A percentile compares a stretch with the other conserved stretches of the same genome.
phyloP scores from a whole-genome alignment of 1,140 invertebrate genomes.

The Rhopalosiphum padi region DNA sequence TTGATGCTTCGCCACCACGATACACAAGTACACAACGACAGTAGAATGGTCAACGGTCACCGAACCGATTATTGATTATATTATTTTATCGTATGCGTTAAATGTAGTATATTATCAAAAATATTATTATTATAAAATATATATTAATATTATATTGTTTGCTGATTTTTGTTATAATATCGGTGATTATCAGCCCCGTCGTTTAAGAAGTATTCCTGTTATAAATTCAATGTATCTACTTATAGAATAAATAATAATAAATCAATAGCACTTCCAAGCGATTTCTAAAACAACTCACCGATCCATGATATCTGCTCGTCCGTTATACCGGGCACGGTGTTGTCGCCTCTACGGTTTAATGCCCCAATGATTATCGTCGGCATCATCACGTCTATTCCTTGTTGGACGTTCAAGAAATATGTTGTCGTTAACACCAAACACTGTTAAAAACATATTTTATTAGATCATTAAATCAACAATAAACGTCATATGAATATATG shows the following conservation, averaged over 20 bases:
- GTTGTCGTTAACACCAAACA: constrained; percentile 52
- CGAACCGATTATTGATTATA: too few species aligned
- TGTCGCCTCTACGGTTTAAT: neutral
- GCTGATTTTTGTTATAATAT: neutral
- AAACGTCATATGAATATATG: neutral
- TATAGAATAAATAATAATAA: too few species aligned
- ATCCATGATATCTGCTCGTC: constrained; percentile 11
- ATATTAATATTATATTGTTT: neutral
- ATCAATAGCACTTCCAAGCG: neutral
- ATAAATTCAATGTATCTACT: neutral
- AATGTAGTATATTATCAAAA: neutral
- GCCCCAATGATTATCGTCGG: constrained; percentile 13
- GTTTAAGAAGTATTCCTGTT: neutral
- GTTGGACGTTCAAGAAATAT: constrained; percentile 27
- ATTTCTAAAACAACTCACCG: neutral
- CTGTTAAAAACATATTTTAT: neutral
- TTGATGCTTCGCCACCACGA: too few species aligned
- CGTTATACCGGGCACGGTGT: neutral
- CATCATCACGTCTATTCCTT: constrained; percentile 29
- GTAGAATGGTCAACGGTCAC: too few species aligned
- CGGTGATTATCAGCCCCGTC: too few species aligned
- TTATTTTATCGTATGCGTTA: neutral
- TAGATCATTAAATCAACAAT: neutral
- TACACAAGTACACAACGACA: too few species aligned
- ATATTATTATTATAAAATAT: too few species aligned